Base-by-base conservation (phyloP, 1,140 invertebrate genomes). In the Cherax destructor region DNA sequence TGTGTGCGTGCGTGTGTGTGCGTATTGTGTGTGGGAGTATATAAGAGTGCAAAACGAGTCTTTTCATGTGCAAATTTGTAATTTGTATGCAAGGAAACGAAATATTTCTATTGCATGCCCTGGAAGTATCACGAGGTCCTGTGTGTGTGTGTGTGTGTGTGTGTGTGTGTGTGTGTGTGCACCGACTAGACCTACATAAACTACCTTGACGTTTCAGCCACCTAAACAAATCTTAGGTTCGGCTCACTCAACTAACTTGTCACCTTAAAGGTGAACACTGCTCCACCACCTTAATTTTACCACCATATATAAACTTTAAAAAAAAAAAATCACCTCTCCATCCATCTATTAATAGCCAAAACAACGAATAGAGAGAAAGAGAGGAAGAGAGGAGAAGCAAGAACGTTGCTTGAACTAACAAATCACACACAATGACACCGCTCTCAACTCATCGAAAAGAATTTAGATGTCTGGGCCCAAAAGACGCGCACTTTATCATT, bases 401-500 rank as follows among this genome's bases (percentile, higher is more conserved):
- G 30, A 41, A 41, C 30, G 30, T 79, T 79, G 13, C 49, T 7
- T 16, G 65, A 50, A 80, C 78, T 65, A 79, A 88, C 86, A 88
- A 88, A 88, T 88, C 78, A 69, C 77, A 78, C 21, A 69, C 24
- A 81, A 50, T 88, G 74, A 88, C 86, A 69, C 86, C 30, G 59
- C 78, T 74, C 72, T 86, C 86, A 72, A 81, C 59, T 81, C 86
- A 80, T 88, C 77, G 81, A 80, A 88, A 88, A 88, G 86, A 88
- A 88, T 88, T 88, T 88, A 81, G 86, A 88, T 88, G 86, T 81
- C 86, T 88, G 86, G 41, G 79, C 77, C 16, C 74, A 88, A 79
- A 79, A 87, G 86, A 86, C 84, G 84, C 47, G 78, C 86, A 88
- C 78, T 88, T 88, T 88, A 88, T 79, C 86, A 88, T 88, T 88